A percentile compares a stretch with the other conserved stretches of the same genome.
phyloP scores from a whole-genome alignment of 1,140 invertebrate species.

The Choristoneura fumiferana region DNA sequence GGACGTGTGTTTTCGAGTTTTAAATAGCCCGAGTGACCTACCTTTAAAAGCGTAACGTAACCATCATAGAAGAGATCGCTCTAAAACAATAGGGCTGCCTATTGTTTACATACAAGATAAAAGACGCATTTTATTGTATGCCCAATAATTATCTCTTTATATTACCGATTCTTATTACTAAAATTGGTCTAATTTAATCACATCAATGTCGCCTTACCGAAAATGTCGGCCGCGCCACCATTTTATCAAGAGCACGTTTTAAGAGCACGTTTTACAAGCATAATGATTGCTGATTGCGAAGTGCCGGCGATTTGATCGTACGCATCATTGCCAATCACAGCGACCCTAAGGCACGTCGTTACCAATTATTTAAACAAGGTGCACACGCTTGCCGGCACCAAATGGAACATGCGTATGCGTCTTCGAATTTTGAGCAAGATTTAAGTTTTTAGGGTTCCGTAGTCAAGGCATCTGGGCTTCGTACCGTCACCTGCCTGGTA shows the following conservation, averaged over 20 bases:
- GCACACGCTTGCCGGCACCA: background rate
- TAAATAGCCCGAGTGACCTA: too few species aligned
- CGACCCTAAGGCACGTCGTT: constrained; percentile 22
- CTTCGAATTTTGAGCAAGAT: constrained; percentile 4
- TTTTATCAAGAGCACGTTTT: constrained; percentile 20
- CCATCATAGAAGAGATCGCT: too few species aligned
- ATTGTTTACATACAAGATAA: too few species aligned
- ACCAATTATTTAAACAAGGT: constrained; percentile 45
- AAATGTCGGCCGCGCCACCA: constrained; percentile 9
- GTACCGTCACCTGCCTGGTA: too few species aligned
- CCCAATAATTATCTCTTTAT: too few species aligned
- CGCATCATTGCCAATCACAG: constrained; percentile 6
- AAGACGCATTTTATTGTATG: too few species aligned
- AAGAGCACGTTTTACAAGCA: constrained; percentile 19
- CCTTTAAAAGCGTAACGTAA: too few species aligned
- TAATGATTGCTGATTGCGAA: constrained; percentile 20
- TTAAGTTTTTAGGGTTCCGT: too few species aligned
- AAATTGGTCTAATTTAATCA: too few species aligned
- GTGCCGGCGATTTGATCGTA: background rate
- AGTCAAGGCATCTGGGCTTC: too few species aligned
- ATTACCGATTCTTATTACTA: background rate
- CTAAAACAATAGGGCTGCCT: too few species aligned
- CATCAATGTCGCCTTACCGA: background rate
- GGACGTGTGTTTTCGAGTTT: too few species aligned
- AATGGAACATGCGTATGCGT: background rate